Evolutionary conservation across 1,140 invertebrate genomes (phyloP).

Genomic region (Calosoma granatense): DNA sequence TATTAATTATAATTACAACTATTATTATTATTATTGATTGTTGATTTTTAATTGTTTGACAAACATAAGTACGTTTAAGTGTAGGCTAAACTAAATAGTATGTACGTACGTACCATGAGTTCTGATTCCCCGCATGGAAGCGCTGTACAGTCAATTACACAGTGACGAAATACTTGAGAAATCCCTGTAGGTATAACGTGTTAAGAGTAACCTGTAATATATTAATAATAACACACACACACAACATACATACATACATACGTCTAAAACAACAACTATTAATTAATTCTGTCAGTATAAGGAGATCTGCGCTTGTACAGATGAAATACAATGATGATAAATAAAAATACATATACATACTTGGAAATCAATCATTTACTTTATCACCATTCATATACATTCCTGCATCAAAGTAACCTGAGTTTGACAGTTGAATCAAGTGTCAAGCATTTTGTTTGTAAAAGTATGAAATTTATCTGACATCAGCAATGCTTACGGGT

Average conservation of each 20-base stretch:
- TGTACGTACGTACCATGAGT: conserved; percentile 10
- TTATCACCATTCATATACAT: not conserved
- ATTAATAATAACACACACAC: conserved; percentile 6
- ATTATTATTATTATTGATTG: conserved; percentile 20
- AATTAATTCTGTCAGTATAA: conserved; percentile 16
- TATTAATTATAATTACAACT: too few relatives aligned
- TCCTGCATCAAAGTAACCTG: not conserved
- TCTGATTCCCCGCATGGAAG: conserved; percentile 15
- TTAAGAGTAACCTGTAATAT: conserved; percentile 17
- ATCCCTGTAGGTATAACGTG: conserved; percentile 13
- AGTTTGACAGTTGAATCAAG: not conserved
- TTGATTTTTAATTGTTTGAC: conserved; percentile 14
- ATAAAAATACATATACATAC: conserved; percentile 2
- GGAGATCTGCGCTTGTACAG: conserved; percentile 19
- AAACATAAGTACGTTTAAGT: conserved; percentile 16
- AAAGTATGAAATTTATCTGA: conserved; percentile 3
- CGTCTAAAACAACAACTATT: conserved; percentile 14
- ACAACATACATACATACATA: too few relatives aligned
- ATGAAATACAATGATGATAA: not conserved
- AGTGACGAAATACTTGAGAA: conserved; percentile 8
- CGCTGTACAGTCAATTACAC: conserved; percentile 20
- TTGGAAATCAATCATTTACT: not conserved
- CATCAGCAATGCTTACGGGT: not conserved
- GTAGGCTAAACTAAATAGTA: too few relatives aligned
- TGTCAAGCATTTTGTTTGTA: not conserved